Conservation (phyloP, 1,140 invertebrate genomes). For the Sitobion miscanthi region DNA sequence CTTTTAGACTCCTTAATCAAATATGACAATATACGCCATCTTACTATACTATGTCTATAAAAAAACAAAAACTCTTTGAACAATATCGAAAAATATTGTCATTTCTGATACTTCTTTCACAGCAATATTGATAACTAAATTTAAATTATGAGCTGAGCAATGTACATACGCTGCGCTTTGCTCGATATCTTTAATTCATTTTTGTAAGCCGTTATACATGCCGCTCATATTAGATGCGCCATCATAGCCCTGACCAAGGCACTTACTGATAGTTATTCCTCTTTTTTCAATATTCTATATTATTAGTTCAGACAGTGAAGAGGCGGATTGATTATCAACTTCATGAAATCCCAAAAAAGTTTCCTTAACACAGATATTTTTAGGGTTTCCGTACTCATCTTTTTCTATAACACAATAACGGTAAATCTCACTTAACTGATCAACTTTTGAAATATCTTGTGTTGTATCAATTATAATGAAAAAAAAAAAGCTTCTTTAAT, state of each 20-base stretch:
- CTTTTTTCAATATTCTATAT: not conserved
- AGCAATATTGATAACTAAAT: too few relatives aligned
- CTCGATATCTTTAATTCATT: not conserved
- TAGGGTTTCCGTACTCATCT: not conserved
- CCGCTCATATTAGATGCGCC: not conserved
- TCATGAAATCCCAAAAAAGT: conserved; percentile 8
- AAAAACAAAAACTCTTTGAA: too few relatives aligned
- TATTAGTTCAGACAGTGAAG: not conserved
- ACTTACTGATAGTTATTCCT: not conserved
- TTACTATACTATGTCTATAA: too few relatives aligned
- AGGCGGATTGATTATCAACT: not conserved
- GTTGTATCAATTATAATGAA: conserved; percentile 7
- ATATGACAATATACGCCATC: too few relatives aligned
- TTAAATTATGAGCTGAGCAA: too few relatives aligned
- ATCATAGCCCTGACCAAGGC: not conserved
- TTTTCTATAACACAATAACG: conserved; percentile 17
- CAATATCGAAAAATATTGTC: too few relatives aligned
- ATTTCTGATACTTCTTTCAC: too few relatives aligned
- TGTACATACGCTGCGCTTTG: not conserved
- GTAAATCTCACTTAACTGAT: not conserved
- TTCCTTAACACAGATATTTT: not conserved
- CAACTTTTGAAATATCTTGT: not conserved
- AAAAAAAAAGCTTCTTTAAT: not conserved
- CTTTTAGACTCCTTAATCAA: too few relatives aligned
- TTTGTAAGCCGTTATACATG: not conserved